Evolutionary conservation across 2,888 invertebrate species (phyloP).

Genomic region (Altica lythri): DNA sequence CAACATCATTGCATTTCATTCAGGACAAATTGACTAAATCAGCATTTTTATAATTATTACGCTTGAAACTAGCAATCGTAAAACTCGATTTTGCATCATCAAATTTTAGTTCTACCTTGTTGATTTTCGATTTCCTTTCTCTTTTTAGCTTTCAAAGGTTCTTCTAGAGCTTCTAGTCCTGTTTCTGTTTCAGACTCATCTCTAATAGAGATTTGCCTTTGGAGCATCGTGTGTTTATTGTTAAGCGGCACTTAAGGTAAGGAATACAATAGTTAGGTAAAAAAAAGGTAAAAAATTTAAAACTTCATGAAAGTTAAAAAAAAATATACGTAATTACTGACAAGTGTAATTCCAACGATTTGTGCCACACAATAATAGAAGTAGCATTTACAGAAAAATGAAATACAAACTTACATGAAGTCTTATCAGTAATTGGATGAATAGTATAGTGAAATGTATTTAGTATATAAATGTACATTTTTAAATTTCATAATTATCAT

Average conservation of each 20-base stretch:
- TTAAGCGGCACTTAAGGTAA: slow-evolving; percentile 64
- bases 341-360: too few species aligned
- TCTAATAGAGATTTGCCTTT: slow-evolving; percentile 65
- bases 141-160: slow-evolving; percentile 67
- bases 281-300: slow-evolving; percentile 11
- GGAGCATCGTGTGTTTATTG: slow-evolving; percentile 68
- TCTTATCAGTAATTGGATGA: slow-evolving; percentile 2
- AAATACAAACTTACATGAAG: slow-evolving; percentile 8
- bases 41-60: too few species aligned
- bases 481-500: slow-evolving; percentile 52
- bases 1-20: too few species aligned
- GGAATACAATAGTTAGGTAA: slow-evolving; percentile 23
- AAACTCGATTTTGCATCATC: slow-evolving; percentile 35
- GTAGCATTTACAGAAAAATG: too few species aligned
- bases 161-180: slow-evolving; percentile 68
- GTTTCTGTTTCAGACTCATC: slow-evolving; percentile 66
- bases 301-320: slow-evolving; percentile 14
- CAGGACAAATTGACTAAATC: too few species aligned
- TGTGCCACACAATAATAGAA: too few species aligned
- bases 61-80: too few species aligned
- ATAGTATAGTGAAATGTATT: slow-evolving; percentile 10
- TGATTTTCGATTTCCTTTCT: slow-evolving; percentile 63
- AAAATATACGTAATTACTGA: too few species aligned
- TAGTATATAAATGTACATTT: not conserved
- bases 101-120: slow-evolving; percentile 61